Evolutionary conservation across 1,140 invertebrate species (phyloP), one percentile per base, ranked within the genome.

Genomic region (Hermetia illucens): DNA sequence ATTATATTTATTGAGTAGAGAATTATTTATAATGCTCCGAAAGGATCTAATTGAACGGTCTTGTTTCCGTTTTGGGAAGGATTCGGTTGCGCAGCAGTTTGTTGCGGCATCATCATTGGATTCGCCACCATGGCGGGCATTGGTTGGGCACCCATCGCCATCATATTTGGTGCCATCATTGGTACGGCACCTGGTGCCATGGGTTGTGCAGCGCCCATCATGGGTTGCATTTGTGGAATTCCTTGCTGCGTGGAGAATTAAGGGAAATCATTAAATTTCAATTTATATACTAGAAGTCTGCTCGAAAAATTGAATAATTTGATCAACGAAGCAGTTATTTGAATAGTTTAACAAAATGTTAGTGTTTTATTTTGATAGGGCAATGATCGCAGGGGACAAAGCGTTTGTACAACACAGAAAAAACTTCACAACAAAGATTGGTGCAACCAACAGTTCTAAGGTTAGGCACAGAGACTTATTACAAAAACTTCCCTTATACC

Each of bases 11-110:
- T n/a, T n/a, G n/a, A n/a, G n/a, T n/a, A n/a, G n/a, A n/a, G 4
- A 30, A 12, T 33, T 16, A 31, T 33, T 59, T 59, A 59, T 56
- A 59, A 58, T 45, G 57, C 57, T 35, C 57, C 58, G 49, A 61
- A 61, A 43, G 55, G 57, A 55, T 61, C 57, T 29, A 59, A 44
- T 39, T 55, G 52, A 34, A 57, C 47, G 39, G 42, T 51, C 47
- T 58, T 56, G 21, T 36, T 36, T 47, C 54, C 40, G 21, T 33
- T 33, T 30, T 42, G 35, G 10, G n/a, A 17, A 15, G 19, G 17
- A 12, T 8, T 17, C 5, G 10, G 5, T 4, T 5, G 4, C 9
- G 10, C 13, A 2, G 20, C 17, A 9, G 6, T 13, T 8, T 33
- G 30, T 25, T 33, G 38, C 27, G 16, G 31, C 29, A 12, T 30